Percentiles rank a stretch among this genome's conserved stretches.
phyloP scores from a whole-genome alignment of 2,797 vertebrate genomes.

The Acipenser oxyrinchus region DNA sequence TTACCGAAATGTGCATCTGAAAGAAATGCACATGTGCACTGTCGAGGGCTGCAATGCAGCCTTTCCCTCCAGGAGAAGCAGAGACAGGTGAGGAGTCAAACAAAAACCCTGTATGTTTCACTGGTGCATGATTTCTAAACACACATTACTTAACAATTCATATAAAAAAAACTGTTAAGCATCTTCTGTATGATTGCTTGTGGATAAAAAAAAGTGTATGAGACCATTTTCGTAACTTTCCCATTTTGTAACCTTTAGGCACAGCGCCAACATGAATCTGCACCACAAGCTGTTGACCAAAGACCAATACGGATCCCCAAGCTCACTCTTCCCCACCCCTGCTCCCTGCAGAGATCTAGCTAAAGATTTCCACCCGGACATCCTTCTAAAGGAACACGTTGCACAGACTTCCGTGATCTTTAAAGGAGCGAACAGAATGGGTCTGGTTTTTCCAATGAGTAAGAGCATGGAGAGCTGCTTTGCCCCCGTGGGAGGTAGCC shows the following conservation, averaged over 20 bases:
- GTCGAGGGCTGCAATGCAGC: constrained; percentile 83
- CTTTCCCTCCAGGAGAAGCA: constrained; percentile 85
- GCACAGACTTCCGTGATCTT: constrained; percentile 84
- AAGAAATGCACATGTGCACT: constrained; percentile 84
- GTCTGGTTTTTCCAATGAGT: constrained; percentile 79
- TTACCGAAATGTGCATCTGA: constrained; percentile 84
- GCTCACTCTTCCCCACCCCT: constrained; percentile 54
- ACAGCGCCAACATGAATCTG: constrained; percentile 89
- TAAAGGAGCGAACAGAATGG: constrained; percentile 77
- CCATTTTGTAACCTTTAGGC: constrained; percentile 64
- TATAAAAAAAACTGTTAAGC: too few relatives aligned
- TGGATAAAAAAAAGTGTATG: not conserved
- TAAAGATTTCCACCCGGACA: constrained; percentile 59
- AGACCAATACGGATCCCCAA: constrained; percentile 63
- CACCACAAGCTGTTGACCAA: constrained; percentile 89
- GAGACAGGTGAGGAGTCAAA: constrained; percentile 85
- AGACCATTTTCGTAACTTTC: constrained; percentile 34
- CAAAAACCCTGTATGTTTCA: not conserved
- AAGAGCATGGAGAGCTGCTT: constrained; percentile 55
- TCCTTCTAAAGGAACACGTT: constrained; percentile 53
- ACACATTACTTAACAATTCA: constrained; percentile 8
- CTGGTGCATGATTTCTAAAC: constrained; percentile 21
- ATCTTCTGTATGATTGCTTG: not conserved
- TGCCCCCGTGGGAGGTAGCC: constrained; percentile 46
- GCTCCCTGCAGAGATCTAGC: constrained; percentile 70